Conservation (phyloP, 37 sponge, comb jelly and placozoan genomes). For the Chondrosia reniformis region DNA sequence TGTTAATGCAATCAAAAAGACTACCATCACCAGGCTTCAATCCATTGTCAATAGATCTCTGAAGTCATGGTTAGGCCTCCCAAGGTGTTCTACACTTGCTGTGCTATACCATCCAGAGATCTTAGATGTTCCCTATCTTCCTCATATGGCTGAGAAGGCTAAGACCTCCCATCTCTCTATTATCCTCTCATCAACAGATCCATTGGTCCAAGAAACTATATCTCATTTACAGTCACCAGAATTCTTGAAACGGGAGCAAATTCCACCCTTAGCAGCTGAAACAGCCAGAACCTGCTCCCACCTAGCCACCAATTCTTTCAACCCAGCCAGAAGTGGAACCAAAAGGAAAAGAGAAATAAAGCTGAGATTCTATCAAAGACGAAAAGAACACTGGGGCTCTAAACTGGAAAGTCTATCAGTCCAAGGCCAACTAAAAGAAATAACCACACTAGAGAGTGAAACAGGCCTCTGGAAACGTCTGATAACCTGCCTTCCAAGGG, state of each 20-base stretch:
- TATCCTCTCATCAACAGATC: background rate
- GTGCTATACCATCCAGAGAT: background rate
- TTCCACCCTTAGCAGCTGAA: background rate
- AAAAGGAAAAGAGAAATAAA: background rate
- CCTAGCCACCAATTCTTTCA: background rate
- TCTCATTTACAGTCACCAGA: background rate
- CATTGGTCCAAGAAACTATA: background rate
- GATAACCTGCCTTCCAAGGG: background rate
- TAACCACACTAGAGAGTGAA: background rate
- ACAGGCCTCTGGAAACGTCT: background rate
- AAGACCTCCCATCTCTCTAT: background rate
- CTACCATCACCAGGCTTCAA: background rate
- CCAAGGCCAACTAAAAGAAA: background rate
- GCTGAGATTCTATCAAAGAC: background rate
- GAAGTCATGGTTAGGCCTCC: constrained; percentile 1
- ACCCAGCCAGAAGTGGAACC: background rate
- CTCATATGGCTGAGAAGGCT: background rate
- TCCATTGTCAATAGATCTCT: background rate
- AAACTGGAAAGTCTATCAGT: background rate
- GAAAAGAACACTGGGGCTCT: background rate
- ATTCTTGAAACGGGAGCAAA: background rate
- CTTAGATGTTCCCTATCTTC: background rate
- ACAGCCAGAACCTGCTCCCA: background rate
- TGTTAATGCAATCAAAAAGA: constrained; percentile 5
- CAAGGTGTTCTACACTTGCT: background rate